Evolutionary conservation across 2,797 vertebrate genomes (phyloP).

Genomic region (Pipistrellus kuhlii): DNA sequence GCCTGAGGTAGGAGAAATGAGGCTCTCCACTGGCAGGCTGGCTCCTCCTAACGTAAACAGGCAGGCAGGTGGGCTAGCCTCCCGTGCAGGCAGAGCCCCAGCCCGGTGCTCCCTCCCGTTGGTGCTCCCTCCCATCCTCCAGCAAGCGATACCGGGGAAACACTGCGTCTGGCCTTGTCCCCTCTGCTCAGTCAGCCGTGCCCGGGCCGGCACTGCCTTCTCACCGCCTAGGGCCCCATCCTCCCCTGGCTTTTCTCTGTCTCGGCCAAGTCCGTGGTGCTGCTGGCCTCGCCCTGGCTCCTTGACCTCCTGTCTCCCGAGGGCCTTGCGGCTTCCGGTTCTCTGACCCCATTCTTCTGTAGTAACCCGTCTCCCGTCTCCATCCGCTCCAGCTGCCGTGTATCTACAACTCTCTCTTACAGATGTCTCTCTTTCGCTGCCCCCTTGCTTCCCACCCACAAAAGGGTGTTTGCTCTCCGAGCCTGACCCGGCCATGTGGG

Average conservation of each 20-base stretch:
- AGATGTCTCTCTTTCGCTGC: neutral
- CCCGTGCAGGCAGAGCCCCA: neutral
- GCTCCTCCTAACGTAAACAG: neutral
- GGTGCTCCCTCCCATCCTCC: neutral
- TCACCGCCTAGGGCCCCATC: too few species aligned
- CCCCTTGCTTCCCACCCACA: neutral
- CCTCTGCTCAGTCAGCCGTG: neutral
- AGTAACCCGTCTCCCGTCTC: neutral
- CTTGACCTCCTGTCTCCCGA: neutral
- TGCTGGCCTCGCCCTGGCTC: neutral
- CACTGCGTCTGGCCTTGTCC: accelerated
- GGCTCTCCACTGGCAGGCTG: neutral
- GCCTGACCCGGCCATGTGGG: neutral
- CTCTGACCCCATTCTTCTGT: neutral
- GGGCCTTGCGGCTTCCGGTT: neutral
- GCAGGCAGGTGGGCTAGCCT: neutral
- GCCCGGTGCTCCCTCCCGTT: accelerated
- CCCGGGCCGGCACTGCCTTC: neutral
- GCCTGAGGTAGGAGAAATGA: neutral
- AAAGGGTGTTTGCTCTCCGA: neutral
- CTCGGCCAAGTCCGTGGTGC: too few species aligned
- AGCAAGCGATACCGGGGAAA: accelerated
- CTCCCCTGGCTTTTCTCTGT: neutral
- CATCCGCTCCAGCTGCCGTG: neutral
- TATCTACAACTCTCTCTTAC: neutral